Evolutionary conservation across 2,113 vertebrate species (phyloP).

Genomic region (Pelvicachromis taeniatus): DNA sequence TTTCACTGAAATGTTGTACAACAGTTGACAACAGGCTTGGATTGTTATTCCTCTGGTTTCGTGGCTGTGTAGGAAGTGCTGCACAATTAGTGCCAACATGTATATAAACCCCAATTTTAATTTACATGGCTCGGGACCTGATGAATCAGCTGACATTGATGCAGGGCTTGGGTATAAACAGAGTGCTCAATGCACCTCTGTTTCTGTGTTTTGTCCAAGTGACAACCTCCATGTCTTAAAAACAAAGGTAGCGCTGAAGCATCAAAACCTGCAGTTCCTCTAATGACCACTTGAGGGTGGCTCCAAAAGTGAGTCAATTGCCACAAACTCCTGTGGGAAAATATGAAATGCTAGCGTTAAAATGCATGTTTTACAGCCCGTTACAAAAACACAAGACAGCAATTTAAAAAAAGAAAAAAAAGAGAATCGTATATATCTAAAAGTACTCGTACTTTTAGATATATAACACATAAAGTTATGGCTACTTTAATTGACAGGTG

Average conservation of each 20-base stretch:
- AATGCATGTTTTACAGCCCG: fast-evolving
- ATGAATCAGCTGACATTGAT: not conserved
- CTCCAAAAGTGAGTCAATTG: not conserved
- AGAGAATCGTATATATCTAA: no score
- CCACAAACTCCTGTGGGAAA: fast-evolving
- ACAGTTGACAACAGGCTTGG: not conserved
- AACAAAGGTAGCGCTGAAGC: fast-evolving
- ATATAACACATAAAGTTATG: not conserved
- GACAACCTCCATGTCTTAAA: not conserved
- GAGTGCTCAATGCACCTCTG: not conserved
- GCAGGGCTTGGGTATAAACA: not conserved
- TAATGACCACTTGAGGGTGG: not conserved
- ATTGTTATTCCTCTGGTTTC: not conserved
- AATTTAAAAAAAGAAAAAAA: not conserved
- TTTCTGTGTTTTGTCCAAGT: not conserved
- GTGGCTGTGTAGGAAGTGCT: not conserved
- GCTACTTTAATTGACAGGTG: not conserved
- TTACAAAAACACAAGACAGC: not conserved
- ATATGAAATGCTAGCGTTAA: not conserved
- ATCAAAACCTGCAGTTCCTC: not conserved
- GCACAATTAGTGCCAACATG: not conserved
- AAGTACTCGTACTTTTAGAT: not conserved
- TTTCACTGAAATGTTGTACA: not conserved
- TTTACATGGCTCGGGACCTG: not conserved
- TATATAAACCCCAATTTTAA: not conserved